Evolutionary conservation across 2,888 invertebrate genomes (phyloP), one percentile per base, ranked within the genome.

Genomic region (Teleiodes luculella): DNA sequence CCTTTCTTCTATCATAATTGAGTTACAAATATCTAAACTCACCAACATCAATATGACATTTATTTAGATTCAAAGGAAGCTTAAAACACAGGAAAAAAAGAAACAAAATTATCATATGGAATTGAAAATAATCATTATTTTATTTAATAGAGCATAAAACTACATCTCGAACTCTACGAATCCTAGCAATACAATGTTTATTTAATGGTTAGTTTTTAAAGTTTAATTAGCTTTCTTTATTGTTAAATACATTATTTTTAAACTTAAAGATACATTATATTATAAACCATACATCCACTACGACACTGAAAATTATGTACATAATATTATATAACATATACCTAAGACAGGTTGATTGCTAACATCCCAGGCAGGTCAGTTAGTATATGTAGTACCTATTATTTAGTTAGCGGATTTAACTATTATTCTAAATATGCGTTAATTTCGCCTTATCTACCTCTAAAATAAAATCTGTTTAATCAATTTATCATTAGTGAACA

Each of bases 41-140:
- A n/a, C n/a, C n/a, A n/a, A n/a, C n/a, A n/a, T n/a, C n/a, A n/a
- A n/a, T n/a, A n/a, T n/a, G n/a, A n/a, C n/a, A n/a, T n/a, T n/a
- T n/a, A n/a, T n/a, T n/a, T n/a, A n/a, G n/a, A n/a, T n/a, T n/a
- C n/a, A n/a, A n/a, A n/a, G n/a, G n/a, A n/a, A n/a, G n/a, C n/a
- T n/a, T 87, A 88, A 88, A 87, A 88, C 84, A 80, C 70, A 74
- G 74, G 80, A 80, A 73, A 88, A 90, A 85, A 87, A 88, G 90
- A 91, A 92, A 92, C 91, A 90, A 92, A 92, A n/a, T n/a, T n/a
- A 91, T 91, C 92, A 92, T 92, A 93, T 93, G 94, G 94, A 94
- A 94, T 94, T 94, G 94, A 93, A 94, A 93, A 93, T 93, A 92
- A 92, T 92, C 91, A 92, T 92, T 91, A 87, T 91, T 92, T 86